Conservation (phyloP, 2,113 vertebrate species). For the Shinisaurus crocodilurus region DNA sequence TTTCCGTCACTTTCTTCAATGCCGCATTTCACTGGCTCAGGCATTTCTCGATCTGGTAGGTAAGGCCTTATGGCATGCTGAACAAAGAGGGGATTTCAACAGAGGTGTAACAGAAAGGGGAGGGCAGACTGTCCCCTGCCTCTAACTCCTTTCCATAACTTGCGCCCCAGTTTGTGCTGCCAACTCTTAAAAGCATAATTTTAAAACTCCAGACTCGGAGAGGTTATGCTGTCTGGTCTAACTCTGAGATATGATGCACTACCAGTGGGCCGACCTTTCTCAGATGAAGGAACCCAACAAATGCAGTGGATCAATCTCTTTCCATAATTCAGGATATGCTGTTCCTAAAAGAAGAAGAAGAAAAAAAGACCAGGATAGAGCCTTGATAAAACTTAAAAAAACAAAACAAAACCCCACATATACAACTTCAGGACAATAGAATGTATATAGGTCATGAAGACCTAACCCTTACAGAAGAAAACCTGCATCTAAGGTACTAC, state of each 20-base stretch:
- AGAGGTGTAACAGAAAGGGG: background rate
- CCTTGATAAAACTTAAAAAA: background rate
- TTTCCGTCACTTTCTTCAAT: conserved; percentile 30
- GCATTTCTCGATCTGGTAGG: background rate
- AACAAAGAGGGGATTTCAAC: conserved; percentile 12
- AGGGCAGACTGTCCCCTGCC: background rate
- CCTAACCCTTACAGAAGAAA: background rate
- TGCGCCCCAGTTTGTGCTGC: background rate
- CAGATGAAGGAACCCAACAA: background rate
- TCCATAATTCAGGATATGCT: background rate
- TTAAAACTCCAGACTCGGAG: background rate
- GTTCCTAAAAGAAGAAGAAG: background rate
- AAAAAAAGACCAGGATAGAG: background rate
- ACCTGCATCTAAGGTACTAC: background rate
- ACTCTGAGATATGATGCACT: background rate
- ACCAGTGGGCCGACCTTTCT: background rate
- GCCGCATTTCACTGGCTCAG: background rate
- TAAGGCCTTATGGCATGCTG: background rate
- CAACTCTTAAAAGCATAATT: background rate
- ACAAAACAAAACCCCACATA: too few relatives aligned
- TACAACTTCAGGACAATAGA: background rate
- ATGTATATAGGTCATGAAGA: background rate
- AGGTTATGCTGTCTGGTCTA: background rate
- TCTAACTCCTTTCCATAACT: background rate
- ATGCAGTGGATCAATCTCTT: background rate